Conservation (phyloP, 2,113 vertebrate species). For the Alligator mississippiensis region DNA sequence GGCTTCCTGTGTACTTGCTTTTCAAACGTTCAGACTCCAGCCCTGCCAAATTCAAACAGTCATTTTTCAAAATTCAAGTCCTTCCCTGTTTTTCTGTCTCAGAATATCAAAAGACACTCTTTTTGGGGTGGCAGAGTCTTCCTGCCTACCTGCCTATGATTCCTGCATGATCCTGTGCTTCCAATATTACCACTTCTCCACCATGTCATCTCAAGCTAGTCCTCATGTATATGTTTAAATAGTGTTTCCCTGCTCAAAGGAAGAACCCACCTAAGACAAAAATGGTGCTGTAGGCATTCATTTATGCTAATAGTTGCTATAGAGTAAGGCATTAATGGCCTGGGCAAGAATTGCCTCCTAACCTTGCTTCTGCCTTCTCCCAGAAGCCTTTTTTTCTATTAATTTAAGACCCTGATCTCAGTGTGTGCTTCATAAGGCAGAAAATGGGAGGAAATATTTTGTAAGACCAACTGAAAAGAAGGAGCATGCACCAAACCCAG, state of each 20-base stretch:
- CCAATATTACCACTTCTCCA: background rate
- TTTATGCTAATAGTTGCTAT: background rate
- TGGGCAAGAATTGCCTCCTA: background rate
- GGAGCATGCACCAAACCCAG: background rate
- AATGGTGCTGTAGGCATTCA: background rate
- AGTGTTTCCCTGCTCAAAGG: background rate
- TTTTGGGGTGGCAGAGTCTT: fast-evolving
- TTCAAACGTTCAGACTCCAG: background rate
- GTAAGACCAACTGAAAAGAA: background rate
- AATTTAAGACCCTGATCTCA: background rate
- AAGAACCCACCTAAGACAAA: background rate
- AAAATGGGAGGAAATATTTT: background rate
- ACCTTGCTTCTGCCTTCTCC: background rate
- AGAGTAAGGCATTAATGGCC: background rate
- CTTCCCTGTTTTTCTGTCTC: background rate
- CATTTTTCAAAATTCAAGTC: background rate
- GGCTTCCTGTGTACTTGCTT: background rate
- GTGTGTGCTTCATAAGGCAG: background rate
- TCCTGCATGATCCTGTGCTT: background rate
- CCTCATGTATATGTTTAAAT: background rate
- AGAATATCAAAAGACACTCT: background rate
- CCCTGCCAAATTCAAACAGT: background rate
- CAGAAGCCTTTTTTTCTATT: background rate
- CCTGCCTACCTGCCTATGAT: background rate
- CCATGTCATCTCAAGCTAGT: background rate